Evolutionary conservation across 1,140 invertebrate species (phyloP), one percentile per base, ranked within the genome.

Genomic region (Megalonaias nervosa): DNA sequence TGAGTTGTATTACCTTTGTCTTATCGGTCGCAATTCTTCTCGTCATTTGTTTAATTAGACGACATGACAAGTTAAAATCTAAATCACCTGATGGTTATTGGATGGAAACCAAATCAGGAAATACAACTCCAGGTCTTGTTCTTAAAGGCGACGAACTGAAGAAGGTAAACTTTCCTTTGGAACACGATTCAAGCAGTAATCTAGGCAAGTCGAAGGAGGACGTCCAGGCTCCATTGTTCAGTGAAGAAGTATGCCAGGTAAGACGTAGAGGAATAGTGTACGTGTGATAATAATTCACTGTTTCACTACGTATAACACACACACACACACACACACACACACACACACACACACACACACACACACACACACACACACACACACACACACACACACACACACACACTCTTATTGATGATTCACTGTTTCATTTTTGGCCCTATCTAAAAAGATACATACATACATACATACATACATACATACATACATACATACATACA

Each of bases 1-100:
- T 88, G 13, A 75, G 85, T 17, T 88, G 87, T 79, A 78, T 85
- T 12, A 88, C 87, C 31, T 78, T 85, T 11, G 78, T 87, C 21
- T 67, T 87, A 23, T 85, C 85, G 14, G 85, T 83, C 23, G 79
- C 79, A 56, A 87, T 88, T 60, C 82, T 88, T 23, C 76, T 88
- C 17, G 71, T 82, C 60, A 88, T 88, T 57, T 84, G 84, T 26
- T 73, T 86, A 17, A 85, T 88, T 65, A 68, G 83, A 14, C 71
- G 85, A 15, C 70, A 73, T 62, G 76, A 78, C 58, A 21, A 66
- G n/a, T 64, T 57, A 17, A 23, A 61, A 62, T 48, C 6, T 48
- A 73, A 73, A 23, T 26, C 71, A 78, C 31, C 19, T 78, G 31
- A 65, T 74, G 23, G 70, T 78, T n/a, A 31, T 71, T 16, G 71